Base-by-base conservation (phyloP, 2,888 invertebrate species). In the Diarsia brunnea region DNA sequence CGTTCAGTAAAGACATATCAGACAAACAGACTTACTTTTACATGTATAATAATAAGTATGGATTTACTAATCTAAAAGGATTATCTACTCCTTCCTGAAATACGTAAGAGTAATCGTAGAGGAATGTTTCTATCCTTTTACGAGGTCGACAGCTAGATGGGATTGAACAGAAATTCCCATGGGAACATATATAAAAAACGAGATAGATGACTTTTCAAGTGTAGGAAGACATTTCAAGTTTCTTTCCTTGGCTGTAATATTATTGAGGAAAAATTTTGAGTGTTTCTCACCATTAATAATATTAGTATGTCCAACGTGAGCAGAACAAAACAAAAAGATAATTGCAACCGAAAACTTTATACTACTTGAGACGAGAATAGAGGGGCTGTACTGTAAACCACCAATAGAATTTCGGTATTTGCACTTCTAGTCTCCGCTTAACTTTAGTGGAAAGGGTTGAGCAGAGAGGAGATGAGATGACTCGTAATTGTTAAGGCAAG, bases 111-210 rank as follows among this genome's bases (percentile, higher is more conserved):
- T 27, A n/a, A 68, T 14, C 5, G 24, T 21, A 79, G 24, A 47
- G 51, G 47, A 63, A 79, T 21, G 53, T 53, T 76, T 71, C 8
- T 72, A 43, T 72, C 16, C 7, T 49, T 63, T 63, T 75, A 81
- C 67, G 75, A 66, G 24, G 31, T 16, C 43, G 21, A 49, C 14
- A 58, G 51, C 45, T 55, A 49, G 61, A 82, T 61, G 53, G 63
- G 63, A 75, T 67, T 78, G 63, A 75, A 78, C 55, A 27, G 67
- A 66, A 66, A 66, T 49, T 75, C 63, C 21, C 24, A 45, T 47
- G 67, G n/a, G 63, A 16, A 27, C 45, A 64, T 68, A 64, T 58
- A 27, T 38, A 38, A 38, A 73, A 58, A 55, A 58, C 38, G 49
- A 61, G 63, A 82, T 24, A 45, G 14, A 75, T 19, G 27, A 49